Base-by-base conservation (phyloP, 2,797 vertebrate genomes). In the Moxostoma hubbsi region DNA sequence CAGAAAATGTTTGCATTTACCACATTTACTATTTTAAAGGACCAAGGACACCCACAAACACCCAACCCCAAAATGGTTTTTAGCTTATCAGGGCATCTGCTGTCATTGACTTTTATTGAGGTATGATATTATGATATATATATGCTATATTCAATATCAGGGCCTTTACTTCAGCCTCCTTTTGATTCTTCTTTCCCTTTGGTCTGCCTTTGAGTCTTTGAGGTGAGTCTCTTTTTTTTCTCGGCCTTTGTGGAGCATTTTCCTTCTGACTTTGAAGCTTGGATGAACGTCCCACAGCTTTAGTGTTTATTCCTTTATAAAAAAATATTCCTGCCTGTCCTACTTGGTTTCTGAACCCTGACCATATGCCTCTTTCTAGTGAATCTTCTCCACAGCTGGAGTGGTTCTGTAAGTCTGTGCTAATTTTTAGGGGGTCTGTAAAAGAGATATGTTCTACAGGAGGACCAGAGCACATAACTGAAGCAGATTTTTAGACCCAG, bases 291-390 rank as follows among this genome's bases (percentile, higher is more conserved):
- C 74, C 77, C 81, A 66, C 66, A 57, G 77, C 64, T 68, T 65
- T 70, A 76, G 75, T 73, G 62, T 83, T 80, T 83, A 79, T 71
- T 81, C 75, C 74, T 77, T 81, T 67, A 70, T 74, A 79, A 84
- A 85, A 77, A 36, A 62, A 73, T n/a, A n/a, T n/a, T 77, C 66
- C 66, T 62, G 16, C 64, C 65, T 87, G 84, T 83, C 81, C 83
- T 83, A 83, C 83, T 82, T 87, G 84, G 75, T 85, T 85, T 77
- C 79, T 85, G 79, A 85, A 66, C 86, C 84, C 75, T 85, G 82
- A 84, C 82, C 63, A 70, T 47, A 61, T 77, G 57, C 45, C 77
- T 58, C 69, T 79, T 81, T 45, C 63, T 16, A 15, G 65, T 49
- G 67, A 49, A 75, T 43, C 73, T 74, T n/a, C 12, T 67, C 43